Base-by-base conservation (phyloP, 2,888 invertebrate genomes). In the Lithosia quadra region DNA sequence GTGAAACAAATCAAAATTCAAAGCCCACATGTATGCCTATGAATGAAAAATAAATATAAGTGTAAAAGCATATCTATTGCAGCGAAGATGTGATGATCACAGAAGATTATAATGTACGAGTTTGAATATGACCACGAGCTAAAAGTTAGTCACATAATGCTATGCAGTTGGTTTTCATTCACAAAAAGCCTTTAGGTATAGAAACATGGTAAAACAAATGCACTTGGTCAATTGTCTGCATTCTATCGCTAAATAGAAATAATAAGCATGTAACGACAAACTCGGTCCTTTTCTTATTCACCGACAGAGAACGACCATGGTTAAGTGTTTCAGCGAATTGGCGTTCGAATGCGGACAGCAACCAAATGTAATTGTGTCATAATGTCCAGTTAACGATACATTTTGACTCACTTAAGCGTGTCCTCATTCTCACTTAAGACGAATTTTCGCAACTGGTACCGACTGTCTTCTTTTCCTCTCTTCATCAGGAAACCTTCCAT, bases 401-500 rank as follows among this genome's bases (percentile, higher is more conserved):
- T 73, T 71, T 72, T 74, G 71, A 90, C 95, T 94, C 85, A 95
- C 95, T 97, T 97, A 67, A 99, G 93, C 0, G 97, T 97, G 87
- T 98, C 98, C 76, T 98, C 98, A 58, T 96, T 95, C 91, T 98
- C 98, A 64, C 96, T 97, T 53, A 99, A 94, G 53, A 98, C 96
- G 91, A 99, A 99, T 90, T 97, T 97, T 79, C 98, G 95, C 36
- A 97, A 96, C 83, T 97, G 97, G 91, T 97, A 98, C 69, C 97
- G 96, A 78, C 97, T 97, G 89, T 98, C 98, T 88, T 98, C 98
- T 90, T 98, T 98, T 3, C 98, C 98, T 70, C 97, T 95, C 92
- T 99, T 99, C 97, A 97, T 98, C 74, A 98, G 94, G 89, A 97
- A 97, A 0, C 98, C 98, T 90, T 98, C 98, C 97, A 98, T 98